Evolutionary conservation across 2,888 invertebrate genomes (phyloP).

Genomic region (Teleogryllus oceanicus): DNA sequence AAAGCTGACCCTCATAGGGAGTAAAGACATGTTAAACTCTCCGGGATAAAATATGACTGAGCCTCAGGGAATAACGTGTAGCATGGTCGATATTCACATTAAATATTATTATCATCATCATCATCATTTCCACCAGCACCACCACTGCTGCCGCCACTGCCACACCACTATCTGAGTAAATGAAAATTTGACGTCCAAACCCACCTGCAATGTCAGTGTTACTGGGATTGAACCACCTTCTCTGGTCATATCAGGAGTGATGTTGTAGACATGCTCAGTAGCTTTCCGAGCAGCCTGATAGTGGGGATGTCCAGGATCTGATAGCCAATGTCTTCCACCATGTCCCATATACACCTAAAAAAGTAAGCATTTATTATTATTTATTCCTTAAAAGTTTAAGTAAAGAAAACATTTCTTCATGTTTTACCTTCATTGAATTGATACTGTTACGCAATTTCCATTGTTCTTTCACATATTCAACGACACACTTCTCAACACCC

Average conservation of each 20-base stretch:
- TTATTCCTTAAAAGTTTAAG: not conserved
- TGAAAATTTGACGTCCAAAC: not conserved
- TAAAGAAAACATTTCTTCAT: constrained; percentile 18
- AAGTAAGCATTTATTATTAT: not conserved
- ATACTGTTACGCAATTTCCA: constrained; percentile 80
- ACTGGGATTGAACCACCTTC: constrained; percentile 98
- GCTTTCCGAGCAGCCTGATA: constrained; percentile 84
- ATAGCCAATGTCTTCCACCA: constrained; percentile 88
- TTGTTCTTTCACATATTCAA: constrained; percentile 67
- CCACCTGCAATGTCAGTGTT: constrained; percentile 73
- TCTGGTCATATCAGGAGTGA: constrained; percentile 90
- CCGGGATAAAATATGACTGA: too few species aligned
- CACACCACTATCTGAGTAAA: too few species aligned
- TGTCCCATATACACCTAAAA: constrained; percentile 53
- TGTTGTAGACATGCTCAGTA: constrained; percentile 78
- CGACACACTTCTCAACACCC: constrained; percentile 75
- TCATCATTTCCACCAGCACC: too few species aligned
- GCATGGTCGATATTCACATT: too few species aligned
- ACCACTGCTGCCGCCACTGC: too few species aligned
- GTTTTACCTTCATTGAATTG: constrained; percentile 71
- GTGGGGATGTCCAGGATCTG: constrained; percentile 88
- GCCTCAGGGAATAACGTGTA: too few species aligned
- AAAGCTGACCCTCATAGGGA: too few species aligned
- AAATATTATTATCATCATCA: too few species aligned
- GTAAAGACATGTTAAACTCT: too few species aligned